Percentiles rank a stretch among this genome's conserved stretches.
Conservation (phyloP, 2,888 invertebrate species). For the Bruchidius siliquastri region DNA sequence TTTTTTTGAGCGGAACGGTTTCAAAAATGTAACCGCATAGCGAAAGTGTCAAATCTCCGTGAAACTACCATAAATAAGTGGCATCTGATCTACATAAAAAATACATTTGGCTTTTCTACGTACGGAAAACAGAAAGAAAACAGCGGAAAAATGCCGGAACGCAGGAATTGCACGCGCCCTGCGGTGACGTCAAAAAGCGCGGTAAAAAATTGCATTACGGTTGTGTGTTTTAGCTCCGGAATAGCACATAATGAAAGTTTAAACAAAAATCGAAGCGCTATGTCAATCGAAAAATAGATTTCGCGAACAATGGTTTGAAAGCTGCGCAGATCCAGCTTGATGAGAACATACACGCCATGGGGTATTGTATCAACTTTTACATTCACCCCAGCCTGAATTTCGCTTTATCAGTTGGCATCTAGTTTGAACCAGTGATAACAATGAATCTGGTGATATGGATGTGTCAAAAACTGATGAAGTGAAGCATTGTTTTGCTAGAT, state of each 20-base stretch:
- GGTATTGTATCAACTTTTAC: neutral
- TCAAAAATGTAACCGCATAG: too few species aligned
- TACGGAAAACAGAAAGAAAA: neutral
- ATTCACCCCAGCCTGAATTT: neutral
- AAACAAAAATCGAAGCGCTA: neutral
- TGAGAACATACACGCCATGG: neutral
- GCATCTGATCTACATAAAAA: neutral
- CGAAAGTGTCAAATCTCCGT: neutral
- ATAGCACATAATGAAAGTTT: neutral
- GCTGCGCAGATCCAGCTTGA: neutral
- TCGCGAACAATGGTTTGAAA: neutral
- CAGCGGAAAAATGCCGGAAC: neutral
- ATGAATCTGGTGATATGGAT: too few species aligned
- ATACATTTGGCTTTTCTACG: neutral
- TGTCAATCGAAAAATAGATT: neutral
- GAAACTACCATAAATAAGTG: too few species aligned
- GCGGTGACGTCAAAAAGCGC: neutral
- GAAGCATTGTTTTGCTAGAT: too few species aligned
- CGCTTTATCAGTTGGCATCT: neutral
- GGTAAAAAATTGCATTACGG: neutral
- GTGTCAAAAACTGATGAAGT: too few species aligned
- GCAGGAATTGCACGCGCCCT: neutral
- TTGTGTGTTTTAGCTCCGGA: neutral
- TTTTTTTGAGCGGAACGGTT: too few species aligned
- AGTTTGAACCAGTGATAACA: neutral